Conservation (phyloP, 2,797 vertebrate species). For the Dryobates pubescens region DNA sequence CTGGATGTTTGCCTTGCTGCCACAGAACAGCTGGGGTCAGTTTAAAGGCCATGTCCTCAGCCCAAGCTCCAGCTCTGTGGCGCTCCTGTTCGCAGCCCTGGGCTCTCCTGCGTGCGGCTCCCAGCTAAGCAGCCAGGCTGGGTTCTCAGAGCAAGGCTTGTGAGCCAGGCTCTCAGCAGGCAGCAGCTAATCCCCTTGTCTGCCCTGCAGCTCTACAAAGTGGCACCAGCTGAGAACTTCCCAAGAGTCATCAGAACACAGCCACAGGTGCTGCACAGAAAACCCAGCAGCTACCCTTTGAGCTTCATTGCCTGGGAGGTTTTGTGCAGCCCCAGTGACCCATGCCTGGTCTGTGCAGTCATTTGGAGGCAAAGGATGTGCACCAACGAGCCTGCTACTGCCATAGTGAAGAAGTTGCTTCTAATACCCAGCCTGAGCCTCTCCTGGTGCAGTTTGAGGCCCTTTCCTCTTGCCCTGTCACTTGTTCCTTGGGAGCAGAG, state of each 20-base stretch:
- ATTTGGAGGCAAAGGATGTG: neutral
- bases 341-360: neutral
- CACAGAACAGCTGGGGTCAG: neutral
- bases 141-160: neutral
- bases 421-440: too few relatives aligned
- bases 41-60: neutral
- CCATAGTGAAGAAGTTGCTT: neutral
- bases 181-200: neutral
- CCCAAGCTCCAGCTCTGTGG: neutral
- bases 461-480: too few relatives aligned
- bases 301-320: neutral
- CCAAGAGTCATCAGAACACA: neutral
- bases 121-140: neutral
- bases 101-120: neutral
- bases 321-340: neutral
- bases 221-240: constrained; percentile 5
- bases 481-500: too few relatives aligned
- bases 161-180: constrained; percentile 21
- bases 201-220: constrained; percentile 39
- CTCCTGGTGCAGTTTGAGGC: too few relatives aligned
- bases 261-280: neutral
- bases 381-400: neutral
- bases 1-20: constrained; percentile 20
- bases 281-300: neutral
- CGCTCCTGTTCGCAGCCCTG: neutral